Conservation (phyloP, 2,888 invertebrate species). For the Acrobasis consociella region DNA sequence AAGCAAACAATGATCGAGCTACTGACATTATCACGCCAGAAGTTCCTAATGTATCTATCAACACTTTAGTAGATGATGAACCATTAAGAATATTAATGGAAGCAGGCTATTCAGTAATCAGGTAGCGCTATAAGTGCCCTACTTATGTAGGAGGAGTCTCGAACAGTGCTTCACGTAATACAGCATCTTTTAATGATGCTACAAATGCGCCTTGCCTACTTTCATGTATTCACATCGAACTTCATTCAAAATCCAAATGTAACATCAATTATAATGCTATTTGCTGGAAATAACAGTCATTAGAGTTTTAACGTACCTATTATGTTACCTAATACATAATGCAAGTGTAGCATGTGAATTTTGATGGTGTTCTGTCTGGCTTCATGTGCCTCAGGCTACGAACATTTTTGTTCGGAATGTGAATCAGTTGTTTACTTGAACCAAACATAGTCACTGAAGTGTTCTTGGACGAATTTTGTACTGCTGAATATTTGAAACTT, state of each 20-base stretch:
- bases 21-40: too few relatives aligned
- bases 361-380: constrained; percentile 1
- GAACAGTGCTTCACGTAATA: constrained; percentile 1
- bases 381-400: background rate
- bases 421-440: background rate
- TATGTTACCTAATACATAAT: constrained; percentile 22
- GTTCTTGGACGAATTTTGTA: too few relatives aligned
- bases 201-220: constrained; percentile 31
- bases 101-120: background rate
- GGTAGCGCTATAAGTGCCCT: background rate
- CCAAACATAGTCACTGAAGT: too few relatives aligned
- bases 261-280: constrained; percentile 60
- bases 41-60: background rate
- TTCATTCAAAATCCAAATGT: constrained; percentile 40
- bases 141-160: background rate
- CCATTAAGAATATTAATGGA: background rate
- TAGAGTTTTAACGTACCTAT: constrained; percentile 37
- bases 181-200: background rate
- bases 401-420: background rate
- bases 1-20: too few relatives aligned
- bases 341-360: constrained; percentile 18
- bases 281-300: constrained; percentile 49
- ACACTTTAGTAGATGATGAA: background rate
- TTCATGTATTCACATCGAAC: constrained; percentile 35
- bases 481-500: too few relatives aligned